Evolutionary conservation across 2,888 invertebrate species (phyloP), one percentile per base, ranked within the genome.

Genomic region (Adelognathus sp.): DNA sequence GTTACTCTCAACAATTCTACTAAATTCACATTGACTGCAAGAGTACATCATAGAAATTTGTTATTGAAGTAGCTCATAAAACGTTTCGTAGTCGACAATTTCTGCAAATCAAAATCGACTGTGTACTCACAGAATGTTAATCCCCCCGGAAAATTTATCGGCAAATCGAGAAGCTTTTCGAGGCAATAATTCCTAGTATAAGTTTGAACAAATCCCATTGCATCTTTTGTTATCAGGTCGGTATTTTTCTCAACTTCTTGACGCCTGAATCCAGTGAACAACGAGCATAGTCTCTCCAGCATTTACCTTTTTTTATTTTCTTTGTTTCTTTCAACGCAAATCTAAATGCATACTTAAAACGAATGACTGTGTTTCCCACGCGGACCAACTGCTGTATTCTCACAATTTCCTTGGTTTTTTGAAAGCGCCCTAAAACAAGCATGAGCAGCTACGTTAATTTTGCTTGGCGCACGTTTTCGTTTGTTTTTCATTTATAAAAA

Each of bases 391-490:
- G 16, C 18, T 33, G 33, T 31, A 33, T 46, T 70, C 16, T 24
- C 36, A 36, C 14, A n/a, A 29, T 16, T n/a, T 69, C n/a, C 31
- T 24, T 18, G 29, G 69, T 39, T 31, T 7, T 41, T 29, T n/a
- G 60, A 41, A 66, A 11, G 33, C 36, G 16, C 21, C 46, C 21
- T 52, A 16, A 5, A 52, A 36, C n/a, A n/a, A 66, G 52, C 52
- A 39, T 54, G 36, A 54, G 66, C 39, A 21, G 44, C 46, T 52
- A 54, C 39, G 27, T 39, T 66, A 39, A 54, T 54, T 64, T 74
- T 61, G 74, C 74, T 79, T 79, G 71, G 18, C 46, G 75, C 79
- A 75, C 75, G 75, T 64, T 76, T 67, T 58, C 63, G 21, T 64
- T 58, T 21, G 21, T 64, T 58, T 21, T 50, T 52, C 36, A 31